Evolutionary conservation across 1,140 invertebrate species (phyloP).

Genomic region (Drosophila oshimai): DNA sequence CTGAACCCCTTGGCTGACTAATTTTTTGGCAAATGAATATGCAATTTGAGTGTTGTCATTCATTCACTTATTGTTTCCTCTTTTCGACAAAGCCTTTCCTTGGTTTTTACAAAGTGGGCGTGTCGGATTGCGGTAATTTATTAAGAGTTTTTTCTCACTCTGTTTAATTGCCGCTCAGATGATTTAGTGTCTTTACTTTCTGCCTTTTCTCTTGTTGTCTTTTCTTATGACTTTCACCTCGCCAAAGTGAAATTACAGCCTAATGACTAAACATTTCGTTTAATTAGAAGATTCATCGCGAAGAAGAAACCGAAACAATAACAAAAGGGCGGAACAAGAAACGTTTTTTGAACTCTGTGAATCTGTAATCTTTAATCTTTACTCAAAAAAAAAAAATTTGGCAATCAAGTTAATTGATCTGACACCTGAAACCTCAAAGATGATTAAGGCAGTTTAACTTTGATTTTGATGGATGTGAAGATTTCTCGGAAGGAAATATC

Average conservation of each 20-base stretch:
- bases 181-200: slow-evolving; percentile 47
- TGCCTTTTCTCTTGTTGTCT: slow-evolving; percentile 18
- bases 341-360: slow-evolving; percentile 47
- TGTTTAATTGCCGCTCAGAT: slow-evolving; percentile 57
- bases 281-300: slow-evolving; percentile 70
- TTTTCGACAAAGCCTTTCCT: slow-evolving; percentile 8
- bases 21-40: slow-evolving; percentile 37
- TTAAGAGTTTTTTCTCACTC: slow-evolving; percentile 57
- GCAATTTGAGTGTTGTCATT: slow-evolving; percentile 40
- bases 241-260: slow-evolving; percentile 67
- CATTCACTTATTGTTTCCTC: slow-evolving; percentile 32
- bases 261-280: slow-evolving; percentile 76
- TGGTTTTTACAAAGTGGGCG: slow-evolving; percentile 50
- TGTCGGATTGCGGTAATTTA: slow-evolving; percentile 54
- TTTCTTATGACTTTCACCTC: slow-evolving; percentile 66
- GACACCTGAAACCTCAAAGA: slow-evolving; percentile 44
- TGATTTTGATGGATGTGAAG: slow-evolving; percentile 22
- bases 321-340: slow-evolving; percentile 43
- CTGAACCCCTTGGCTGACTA: slow-evolving; percentile 19
- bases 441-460: not conserved
- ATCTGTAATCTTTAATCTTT: slow-evolving; percentile 28
- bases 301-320: slow-evolving; percentile 26
- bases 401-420: slow-evolving; percentile 41
- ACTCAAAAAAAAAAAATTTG: slow-evolving; percentile 31
- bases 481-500: slow-evolving; percentile 2